Percentiles rank a stretch among this genome's conserved stretches.
These are phyloP conservation scores for Hypolimnas misippus DNA, from an alignment of 2,888 invertebrate species.

Conservation along the genomic window DNA sequence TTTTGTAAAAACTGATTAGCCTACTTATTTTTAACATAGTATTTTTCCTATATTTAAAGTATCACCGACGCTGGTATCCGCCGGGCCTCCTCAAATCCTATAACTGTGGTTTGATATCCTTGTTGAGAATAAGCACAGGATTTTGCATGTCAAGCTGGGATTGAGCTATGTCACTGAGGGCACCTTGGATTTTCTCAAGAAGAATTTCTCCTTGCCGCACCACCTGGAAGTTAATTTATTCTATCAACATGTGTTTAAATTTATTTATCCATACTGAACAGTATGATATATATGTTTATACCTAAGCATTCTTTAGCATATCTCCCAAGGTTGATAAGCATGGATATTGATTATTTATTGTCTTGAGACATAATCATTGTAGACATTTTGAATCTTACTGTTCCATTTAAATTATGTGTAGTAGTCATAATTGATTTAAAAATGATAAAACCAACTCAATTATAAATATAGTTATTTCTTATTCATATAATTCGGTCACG, in stretches of 20 bases:
- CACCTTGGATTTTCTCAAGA: conserved; percentile 94
- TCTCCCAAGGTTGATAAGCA: too few relatives aligned
- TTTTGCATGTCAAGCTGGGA: conserved; percentile 95
- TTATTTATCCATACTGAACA: too few relatives aligned
- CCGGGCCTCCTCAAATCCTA: conserved; percentile 53
- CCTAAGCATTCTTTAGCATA: too few relatives aligned
- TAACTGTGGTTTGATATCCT: conserved; percentile 72
- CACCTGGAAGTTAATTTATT: conserved; percentile 72
- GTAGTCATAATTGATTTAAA: too few relatives aligned
- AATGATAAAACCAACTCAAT: too few relatives aligned
- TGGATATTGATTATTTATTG: too few relatives aligned
- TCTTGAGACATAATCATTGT: too few relatives aligned
- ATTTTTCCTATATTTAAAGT: neutral
- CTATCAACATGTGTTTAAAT: neutral
- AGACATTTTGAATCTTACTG: too few relatives aligned
- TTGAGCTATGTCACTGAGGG: conserved; percentile 96
- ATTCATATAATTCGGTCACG: too few relatives aligned
- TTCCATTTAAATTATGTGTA: too few relatives aligned
- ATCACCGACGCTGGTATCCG: conserved; percentile 19
- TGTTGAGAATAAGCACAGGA: conserved; percentile 78
- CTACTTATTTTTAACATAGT: neutral
- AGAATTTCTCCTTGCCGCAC: conserved; percentile 94
- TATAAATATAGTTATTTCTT: too few relatives aligned
- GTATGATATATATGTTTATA: too few relatives aligned
- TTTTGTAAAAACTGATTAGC: neutral